Evolutionary conservation across 2,888 invertebrate species (phyloP).

Genomic region (Caprella mutica): DNA sequence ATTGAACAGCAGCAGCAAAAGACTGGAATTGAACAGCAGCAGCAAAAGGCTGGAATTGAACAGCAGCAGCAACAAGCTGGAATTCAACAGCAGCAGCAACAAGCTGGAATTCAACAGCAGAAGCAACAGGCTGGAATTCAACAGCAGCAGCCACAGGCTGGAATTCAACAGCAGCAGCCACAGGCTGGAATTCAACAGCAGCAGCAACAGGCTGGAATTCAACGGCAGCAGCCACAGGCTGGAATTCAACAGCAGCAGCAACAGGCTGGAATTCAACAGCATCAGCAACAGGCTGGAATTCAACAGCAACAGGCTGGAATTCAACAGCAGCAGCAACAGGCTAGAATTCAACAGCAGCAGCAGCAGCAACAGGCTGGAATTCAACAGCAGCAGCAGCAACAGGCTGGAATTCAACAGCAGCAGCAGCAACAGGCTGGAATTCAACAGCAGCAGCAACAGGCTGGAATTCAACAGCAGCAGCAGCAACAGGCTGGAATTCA

Average conservation of each 20-base stretch:
- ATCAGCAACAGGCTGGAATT: too few species aligned
- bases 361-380: too few species aligned
- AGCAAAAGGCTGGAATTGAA: background rate
- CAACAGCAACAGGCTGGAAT: too few species aligned
- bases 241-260: background rate
- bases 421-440: background rate
- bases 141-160: too few species aligned
- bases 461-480: background rate
- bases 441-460: background rate
- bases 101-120: conserved; percentile 1
- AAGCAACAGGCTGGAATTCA: too few species aligned
- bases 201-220: background rate
- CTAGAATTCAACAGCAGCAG: too few species aligned
- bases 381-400: conserved; percentile 10
- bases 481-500: background rate
- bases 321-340: too few species aligned
- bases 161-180: too few species aligned
- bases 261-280: background rate
- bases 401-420: background rate
- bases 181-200: too few species aligned
- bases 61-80: background rate
- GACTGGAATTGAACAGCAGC: background rate
- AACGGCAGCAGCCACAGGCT: background rate
- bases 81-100: background rate
- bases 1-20: too few species aligned